These are phyloP conservation scores for Rhagoletis pomonella DNA, from an alignment of 1,140 invertebrate genomes.

Conservation along the genomic window DNA sequence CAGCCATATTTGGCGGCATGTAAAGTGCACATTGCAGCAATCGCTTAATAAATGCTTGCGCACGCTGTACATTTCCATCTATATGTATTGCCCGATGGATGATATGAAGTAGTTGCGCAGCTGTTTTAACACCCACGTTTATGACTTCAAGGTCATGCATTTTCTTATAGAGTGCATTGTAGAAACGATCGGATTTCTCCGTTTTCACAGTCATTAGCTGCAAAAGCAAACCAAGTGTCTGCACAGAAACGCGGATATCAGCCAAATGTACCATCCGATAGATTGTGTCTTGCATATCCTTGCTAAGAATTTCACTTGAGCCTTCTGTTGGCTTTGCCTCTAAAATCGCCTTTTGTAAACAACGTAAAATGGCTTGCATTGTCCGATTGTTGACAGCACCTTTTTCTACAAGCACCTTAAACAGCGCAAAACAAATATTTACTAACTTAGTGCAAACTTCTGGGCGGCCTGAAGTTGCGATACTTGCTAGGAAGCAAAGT, in stretches of 20 bases:
- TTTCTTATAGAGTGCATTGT: constrained; percentile 92
- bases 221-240: constrained; percentile 89
- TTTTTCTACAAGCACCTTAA: constrained; percentile 93
- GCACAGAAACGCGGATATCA: constrained; percentile 88
- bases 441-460: constrained; percentile 89
- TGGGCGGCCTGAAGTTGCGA: constrained; percentile 79
- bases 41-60: constrained; percentile 92
- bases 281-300: constrained; percentile 81
- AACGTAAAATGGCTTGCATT: constrained; percentile 86
- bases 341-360: constrained; percentile 70
- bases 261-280: constrained; percentile 92
- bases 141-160: constrained; percentile 86
- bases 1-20: constrained; percentile 65
- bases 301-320: constrained; percentile 66
- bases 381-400: constrained; percentile 93
- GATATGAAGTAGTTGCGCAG: constrained; percentile 90
- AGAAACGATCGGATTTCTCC: constrained; percentile 82
- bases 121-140: constrained; percentile 80
- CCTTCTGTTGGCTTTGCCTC: constrained; percentile 68
- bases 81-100: constrained; percentile 88
- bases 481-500: constrained; percentile 91
- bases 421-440: constrained; percentile 95
- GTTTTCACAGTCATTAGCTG: constrained; percentile 82
- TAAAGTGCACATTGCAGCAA: constrained; percentile 84
- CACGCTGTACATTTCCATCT: constrained; percentile 83